Evolutionary conservation across 2,113 vertebrate species (phyloP), one percentile per base, ranked within the genome.

Genomic region (Corythoichthys intestinalis): DNA sequence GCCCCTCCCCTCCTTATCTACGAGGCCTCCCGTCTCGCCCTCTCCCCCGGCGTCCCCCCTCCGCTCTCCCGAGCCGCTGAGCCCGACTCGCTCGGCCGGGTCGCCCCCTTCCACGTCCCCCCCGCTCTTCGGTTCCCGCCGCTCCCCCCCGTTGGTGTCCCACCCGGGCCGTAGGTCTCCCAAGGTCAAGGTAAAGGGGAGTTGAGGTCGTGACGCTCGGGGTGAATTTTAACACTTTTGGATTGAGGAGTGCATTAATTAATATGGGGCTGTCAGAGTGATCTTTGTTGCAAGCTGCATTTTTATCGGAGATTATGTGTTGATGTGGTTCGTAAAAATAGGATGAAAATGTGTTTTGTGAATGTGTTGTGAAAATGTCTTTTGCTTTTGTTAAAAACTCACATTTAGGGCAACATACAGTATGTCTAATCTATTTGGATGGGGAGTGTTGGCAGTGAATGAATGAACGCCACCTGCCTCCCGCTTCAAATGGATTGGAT

Each of bases 151-250:
- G 76, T 66, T 76, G 17, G 87, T 89, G 47, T 85, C 89, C 75
- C 91, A 88, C 65, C 90, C 91, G 85, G 92, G 94, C 76, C 85
- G 86, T 85, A 91, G 83, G 69, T 92, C 94, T 76, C 88, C 94
- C 60, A 90, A 92, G 53, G 63, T 93, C 72, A 95, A 98, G 96
- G 97, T 98, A 97, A 95, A 87, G 69, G 61, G 78, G 65, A 75
- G 71, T 72, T 5, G 75, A 62, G 34, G 10, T 44, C 35, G 15
- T 9, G 10, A 28, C 20, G 20, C 58, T 69, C 69, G 14, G 34
- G 52, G 6, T 54, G 50, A 28, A 66, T 10, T 44, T 28, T 78
- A 75, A 69, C 56, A 15, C 39, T 39, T 20, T 69, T 67, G 54
- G 46, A 37, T 38, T 41, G 17, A 38, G 7, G 38, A 54, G 7